Evolutionary conservation across 2,797 vertebrate species (phyloP).

Genomic region (Eurystomus glaucurus): DNA sequence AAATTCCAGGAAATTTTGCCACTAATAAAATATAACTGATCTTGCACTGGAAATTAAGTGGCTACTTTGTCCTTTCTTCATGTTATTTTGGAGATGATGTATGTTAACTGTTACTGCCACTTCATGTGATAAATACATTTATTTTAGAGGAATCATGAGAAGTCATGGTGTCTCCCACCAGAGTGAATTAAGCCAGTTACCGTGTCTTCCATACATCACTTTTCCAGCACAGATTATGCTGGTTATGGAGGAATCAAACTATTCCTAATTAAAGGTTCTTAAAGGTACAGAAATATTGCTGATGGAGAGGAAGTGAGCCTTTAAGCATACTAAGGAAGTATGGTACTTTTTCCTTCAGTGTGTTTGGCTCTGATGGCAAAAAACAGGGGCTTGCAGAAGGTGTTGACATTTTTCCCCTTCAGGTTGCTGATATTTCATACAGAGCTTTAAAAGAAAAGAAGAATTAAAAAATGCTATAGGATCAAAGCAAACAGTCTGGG

Average conservation of each 20-base stretch:
- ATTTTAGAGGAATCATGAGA: background rate
- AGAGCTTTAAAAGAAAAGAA: constrained; percentile 29
- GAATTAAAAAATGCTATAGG: background rate
- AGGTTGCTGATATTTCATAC: constrained; percentile 61
- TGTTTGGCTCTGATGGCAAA: background rate
- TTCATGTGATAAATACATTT: background rate
- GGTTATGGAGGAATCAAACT: background rate
- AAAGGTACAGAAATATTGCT: background rate
- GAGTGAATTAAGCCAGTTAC: background rate
- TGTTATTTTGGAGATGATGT: background rate
- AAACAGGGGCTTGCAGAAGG: background rate
- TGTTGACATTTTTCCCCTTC: background rate
- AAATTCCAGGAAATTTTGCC: background rate
- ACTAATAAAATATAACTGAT: background rate
- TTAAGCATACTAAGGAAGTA: background rate
- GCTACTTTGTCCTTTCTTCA: background rate
- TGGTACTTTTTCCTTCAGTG: background rate
- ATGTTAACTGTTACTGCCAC: background rate
- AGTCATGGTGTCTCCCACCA: background rate
- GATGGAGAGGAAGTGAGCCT: background rate
- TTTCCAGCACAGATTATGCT: background rate
- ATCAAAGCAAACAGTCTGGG: constrained; percentile 27
- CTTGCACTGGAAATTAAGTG: background rate
- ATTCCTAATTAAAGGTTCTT: background rate
- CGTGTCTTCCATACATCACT: background rate